phyloP scores from a whole-genome alignment of 2,113 vertebrate genomes.

The Campylomormyrus numenius region DNA sequence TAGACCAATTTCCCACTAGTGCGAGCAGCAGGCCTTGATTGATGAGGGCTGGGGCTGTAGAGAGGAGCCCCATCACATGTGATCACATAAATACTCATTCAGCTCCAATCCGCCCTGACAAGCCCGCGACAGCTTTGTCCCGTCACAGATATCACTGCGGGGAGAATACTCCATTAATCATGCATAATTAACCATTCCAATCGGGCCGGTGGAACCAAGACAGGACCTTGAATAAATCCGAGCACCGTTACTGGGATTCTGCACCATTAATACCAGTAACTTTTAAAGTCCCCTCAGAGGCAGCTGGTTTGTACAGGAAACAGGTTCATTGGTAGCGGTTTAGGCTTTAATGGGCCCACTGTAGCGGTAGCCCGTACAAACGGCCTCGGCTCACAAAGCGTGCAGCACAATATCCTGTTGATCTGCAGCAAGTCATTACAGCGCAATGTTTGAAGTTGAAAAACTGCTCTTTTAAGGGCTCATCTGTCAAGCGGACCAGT shows the following conservation, averaged over 20 bases:
- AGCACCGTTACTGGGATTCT: constrained; percentile 73
- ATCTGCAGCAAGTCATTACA: constrained; percentile 39
- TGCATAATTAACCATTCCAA: constrained; percentile 97
- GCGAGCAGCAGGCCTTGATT: constrained; percentile 84
- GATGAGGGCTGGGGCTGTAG: constrained; percentile 96
- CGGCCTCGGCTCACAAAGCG: constrained; percentile 48
- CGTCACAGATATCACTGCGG: constrained; percentile 97
- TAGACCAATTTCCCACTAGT: constrained; percentile 99
- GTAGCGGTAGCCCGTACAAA: constrained; percentile 58
- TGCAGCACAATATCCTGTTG: constrained; percentile 62
- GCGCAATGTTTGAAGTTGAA: constrained; percentile 57
- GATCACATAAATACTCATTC: constrained; percentile 99
- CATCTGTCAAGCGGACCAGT: constrained; percentile 43
- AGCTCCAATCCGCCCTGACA: constrained; percentile 98
- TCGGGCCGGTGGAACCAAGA: constrained; percentile 81
- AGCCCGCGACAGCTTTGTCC: constrained; percentile 98
- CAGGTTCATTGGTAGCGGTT: constrained; percentile 64
- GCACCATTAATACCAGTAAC: constrained; percentile 70
- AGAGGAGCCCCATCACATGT: constrained; percentile 97
- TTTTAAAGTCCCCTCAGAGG: constrained; percentile 62
- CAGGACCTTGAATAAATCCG: constrained; percentile 71
- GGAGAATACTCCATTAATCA: constrained; percentile 98
- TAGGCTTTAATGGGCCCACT: constrained; percentile 61
- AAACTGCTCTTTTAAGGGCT: constrained; percentile 51
- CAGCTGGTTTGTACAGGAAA: constrained; percentile 65